Evolutionary conservation across 2,113 vertebrate species (phyloP).

Genomic region (Riparia riparia): DNA sequence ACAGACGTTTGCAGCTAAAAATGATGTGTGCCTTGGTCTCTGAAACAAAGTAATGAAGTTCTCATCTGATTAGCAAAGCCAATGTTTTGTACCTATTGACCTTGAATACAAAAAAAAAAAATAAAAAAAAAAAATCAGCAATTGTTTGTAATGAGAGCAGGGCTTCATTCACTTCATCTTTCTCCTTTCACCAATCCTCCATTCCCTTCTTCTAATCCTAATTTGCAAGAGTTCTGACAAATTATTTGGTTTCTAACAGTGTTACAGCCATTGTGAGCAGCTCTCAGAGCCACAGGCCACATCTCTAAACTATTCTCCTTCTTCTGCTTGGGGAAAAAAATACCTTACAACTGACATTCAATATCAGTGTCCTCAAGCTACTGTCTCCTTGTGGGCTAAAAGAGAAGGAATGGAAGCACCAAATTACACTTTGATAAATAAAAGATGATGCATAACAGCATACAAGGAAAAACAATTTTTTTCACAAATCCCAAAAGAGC

Average conservation of each 20-base stretch:
- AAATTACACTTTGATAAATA: conserved; percentile 40
- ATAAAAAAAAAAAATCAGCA: background rate
- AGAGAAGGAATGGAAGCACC: background rate
- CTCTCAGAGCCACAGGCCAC: background rate
- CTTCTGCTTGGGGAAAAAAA: background rate
- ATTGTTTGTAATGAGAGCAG: background rate
- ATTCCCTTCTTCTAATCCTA: background rate
- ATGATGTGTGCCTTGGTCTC: background rate
- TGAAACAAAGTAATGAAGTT: background rate
- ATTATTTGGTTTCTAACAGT: background rate
- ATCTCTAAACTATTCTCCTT: background rate
- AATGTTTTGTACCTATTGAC: background rate
- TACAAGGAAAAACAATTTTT: background rate
- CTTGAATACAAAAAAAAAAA: background rate
- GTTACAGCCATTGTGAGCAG: rapidly evolving
- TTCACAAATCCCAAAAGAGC: background rate
- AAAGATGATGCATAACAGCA: conserved; percentile 15
- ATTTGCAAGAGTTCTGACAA: background rate
- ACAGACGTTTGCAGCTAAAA: background rate
- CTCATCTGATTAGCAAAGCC: background rate
- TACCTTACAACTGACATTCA: background rate
- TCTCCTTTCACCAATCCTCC: background rate
- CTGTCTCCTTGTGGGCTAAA: background rate
- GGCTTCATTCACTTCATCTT: background rate
- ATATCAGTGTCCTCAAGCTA: background rate